Evolutionary conservation across 2,113 vertebrate species (phyloP).

Genomic region (Carettochelys insculpta): DNA sequence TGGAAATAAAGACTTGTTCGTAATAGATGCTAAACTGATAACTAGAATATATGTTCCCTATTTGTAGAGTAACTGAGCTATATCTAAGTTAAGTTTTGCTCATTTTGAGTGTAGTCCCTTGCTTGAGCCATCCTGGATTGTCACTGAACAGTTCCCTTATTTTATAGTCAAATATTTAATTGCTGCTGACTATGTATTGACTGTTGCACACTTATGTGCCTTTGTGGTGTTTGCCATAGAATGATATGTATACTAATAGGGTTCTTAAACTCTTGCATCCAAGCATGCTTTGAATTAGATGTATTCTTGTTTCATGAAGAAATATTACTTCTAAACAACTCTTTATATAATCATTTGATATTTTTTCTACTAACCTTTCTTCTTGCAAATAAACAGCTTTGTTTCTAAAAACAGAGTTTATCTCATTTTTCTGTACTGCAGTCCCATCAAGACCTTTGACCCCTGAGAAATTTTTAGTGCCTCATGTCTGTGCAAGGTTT

Average conservation of each 20-base stretch:
- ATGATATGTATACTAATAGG: background rate
- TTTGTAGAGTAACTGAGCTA: background rate
- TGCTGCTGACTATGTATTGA: background rate
- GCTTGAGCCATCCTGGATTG: background rate
- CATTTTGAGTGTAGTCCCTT: background rate
- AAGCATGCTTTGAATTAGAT: background rate
- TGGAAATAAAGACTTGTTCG: background rate
- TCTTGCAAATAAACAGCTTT: accelerated
- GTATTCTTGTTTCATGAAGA: background rate
- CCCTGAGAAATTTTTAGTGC: slow-evolving; percentile 92
- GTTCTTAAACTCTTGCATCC: background rate
- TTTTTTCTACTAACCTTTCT: background rate
- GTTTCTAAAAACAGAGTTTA: background rate
- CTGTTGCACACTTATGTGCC: background rate
- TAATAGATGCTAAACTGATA: background rate
- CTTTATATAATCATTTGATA: background rate
- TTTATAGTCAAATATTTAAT: background rate
- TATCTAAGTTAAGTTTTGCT: background rate
- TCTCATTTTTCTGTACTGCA: slow-evolving; percentile 55
- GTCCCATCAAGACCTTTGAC: slow-evolving; percentile 91
- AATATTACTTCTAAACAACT: background rate
- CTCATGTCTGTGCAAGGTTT: slow-evolving; percentile 93
- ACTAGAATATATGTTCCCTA: background rate
- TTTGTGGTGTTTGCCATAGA: background rate
- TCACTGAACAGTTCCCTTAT: background rate